A percentile compares a stretch with the other conserved stretches of the same genome.
Conservation (phyloP, 2,113 vertebrate genomes). For the Nycticryphes semicollaris region DNA sequence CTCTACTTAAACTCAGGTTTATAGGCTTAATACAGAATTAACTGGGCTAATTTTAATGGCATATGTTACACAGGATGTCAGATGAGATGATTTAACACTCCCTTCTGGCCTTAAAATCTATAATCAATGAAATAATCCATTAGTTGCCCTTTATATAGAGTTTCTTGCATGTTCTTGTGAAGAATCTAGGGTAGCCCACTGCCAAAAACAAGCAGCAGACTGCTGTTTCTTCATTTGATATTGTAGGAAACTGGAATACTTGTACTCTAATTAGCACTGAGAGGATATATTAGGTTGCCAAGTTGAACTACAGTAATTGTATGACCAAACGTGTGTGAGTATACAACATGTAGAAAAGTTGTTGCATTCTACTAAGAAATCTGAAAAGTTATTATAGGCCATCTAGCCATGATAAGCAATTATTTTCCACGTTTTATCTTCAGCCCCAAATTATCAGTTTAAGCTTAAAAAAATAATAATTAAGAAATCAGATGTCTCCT, state of each 20-base stretch:
- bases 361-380: not conserved
- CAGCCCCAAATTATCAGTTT: not conserved
- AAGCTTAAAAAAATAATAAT: not conserved
- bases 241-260: fast-evolving
- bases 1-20: not conserved
- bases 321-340: not conserved
- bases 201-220: not conserved
- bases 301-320: not conserved
- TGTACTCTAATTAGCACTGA: not conserved
- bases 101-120: not conserved
- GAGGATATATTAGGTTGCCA: fast-evolving
- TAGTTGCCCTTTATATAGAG: not conserved
- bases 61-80: not conserved
- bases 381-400: not conserved
- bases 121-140: not conserved
- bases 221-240: not conserved
- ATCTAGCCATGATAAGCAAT: not conserved
- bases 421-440: not conserved
- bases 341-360: not conserved
- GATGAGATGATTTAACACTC: not conserved
- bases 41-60: not conserved
- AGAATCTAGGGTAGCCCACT: not conserved
- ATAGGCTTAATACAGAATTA: not conserved
- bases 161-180: not conserved
- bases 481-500: not conserved